Percentiles rank a stretch among this genome's conserved stretches.
phyloP scores from a whole-genome alignment of 2,113 vertebrate species.

The Crotalus horridus region DNA sequence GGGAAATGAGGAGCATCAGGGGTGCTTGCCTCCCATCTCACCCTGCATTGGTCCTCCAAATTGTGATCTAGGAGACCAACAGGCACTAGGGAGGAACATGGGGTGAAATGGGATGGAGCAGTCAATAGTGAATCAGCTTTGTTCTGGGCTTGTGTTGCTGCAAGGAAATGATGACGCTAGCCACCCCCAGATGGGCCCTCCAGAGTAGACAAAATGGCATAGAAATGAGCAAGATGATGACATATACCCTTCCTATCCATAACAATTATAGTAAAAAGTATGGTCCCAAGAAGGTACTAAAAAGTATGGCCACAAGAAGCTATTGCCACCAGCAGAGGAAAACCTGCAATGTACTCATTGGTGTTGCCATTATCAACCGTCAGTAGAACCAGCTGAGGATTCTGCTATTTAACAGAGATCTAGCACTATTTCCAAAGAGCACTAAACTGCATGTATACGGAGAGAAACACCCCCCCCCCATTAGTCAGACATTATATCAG shows the following conservation, averaged over 20 bases:
- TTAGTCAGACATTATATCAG: background rate
- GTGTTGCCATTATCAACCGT: background rate
- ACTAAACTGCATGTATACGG: background rate
- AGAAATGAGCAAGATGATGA: background rate
- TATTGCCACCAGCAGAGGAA: background rate
- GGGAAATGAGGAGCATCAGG: background rate
- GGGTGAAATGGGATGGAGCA: background rate
- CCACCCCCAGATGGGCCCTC: background rate
- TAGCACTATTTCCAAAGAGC: background rate
- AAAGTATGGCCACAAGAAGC: background rate
- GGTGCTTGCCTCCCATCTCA: background rate
- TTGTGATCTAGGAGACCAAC: background rate
- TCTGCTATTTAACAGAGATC: background rate
- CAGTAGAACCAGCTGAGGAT: background rate
- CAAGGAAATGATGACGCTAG: background rate
- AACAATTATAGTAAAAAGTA: background rate
- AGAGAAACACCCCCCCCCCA: background rate
- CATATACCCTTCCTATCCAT: background rate
- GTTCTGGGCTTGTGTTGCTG: background rate
- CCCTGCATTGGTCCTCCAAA: background rate
- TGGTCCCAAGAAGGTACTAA: background rate
- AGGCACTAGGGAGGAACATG: background rate
- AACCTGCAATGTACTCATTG: background rate
- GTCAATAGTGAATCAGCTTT: background rate
- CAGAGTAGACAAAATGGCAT: background rate